Evolutionary conservation across 2,797 vertebrate genomes (phyloP), one percentile per base, ranked within the genome.

Genomic region (Halcyon badia): DNA sequence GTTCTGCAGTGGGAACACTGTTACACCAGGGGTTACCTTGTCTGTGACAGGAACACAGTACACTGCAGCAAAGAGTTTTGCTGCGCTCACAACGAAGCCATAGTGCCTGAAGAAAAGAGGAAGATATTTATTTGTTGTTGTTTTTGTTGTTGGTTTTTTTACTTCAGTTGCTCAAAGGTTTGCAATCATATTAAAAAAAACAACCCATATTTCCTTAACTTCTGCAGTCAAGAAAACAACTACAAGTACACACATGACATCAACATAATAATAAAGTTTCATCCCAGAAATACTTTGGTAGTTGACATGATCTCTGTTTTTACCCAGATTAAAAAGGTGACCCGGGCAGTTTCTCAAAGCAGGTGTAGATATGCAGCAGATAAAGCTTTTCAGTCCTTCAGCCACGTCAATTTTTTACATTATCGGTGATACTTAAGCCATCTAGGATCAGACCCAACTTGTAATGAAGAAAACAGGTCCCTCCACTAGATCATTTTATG

Each of bases 21-120:
- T 10, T 28, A 30, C 5, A 70, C 24, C 17, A 35, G 5, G 30
- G 24, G 83, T 97, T 96, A 97, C 99, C 99, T 99, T 98, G 97
- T 99, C 98, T 83, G 98, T 98, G 98, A 98, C 99, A 33, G 99
- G 97, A 98, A 99, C 98, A 91, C 98, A 99, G 95, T 99, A 99
- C 82, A 99, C 98, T 31, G 96, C 94, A 78, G 99, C 99, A 6
- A 99, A 99, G 46, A 99, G 98, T 87, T 99, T 99, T 69, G 99
- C 99, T 77, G 99, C 97, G 28, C 98, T 99, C 97, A 99, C 95
- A 46, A 99, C 98, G 95, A 99, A 99, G 92, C 97, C 97, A 88
- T 98, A 98, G 97, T 99, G 99, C 97, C 99, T 99, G 89, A 93
- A 86, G 48, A 92, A 96, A 85, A 97, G 73, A 66, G 11, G 64